phyloP scores from a whole-genome alignment of 1,140 invertebrate genomes.

The Anthonomus grandis region DNA sequence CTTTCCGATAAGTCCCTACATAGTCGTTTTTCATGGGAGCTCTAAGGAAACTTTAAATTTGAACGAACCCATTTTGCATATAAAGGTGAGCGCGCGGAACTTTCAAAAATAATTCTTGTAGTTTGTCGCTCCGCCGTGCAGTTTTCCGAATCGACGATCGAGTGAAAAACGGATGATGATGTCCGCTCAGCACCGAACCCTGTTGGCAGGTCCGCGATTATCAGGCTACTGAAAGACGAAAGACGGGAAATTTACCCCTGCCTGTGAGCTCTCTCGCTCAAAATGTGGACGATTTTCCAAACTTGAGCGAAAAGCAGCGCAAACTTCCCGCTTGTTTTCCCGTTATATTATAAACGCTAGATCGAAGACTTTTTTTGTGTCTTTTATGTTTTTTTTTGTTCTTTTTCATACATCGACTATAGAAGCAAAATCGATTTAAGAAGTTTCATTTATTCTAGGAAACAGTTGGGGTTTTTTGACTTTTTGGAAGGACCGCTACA shows the following conservation, averaged over 20 bases:
- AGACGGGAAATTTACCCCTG: conserved; percentile 20
- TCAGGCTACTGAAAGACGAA: conserved; percentile 23
- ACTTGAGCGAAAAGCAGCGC: conserved; percentile 20
- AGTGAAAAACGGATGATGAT: background rate
- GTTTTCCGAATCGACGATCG: conserved; percentile 11
- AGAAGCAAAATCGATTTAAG: background rate
- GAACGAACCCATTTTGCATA: conserved; percentile 25
- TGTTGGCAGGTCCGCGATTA: conserved; percentile 12
- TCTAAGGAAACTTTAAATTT: too few relatives aligned
- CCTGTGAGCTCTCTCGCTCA: background rate
- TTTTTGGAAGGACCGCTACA: background rate
- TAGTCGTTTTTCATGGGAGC: too few relatives aligned
- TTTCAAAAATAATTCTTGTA: conserved; percentile 3
- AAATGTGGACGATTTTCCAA: conserved; percentile 15
- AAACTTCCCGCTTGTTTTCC: conserved; percentile 10
- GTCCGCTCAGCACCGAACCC: too few relatives aligned
- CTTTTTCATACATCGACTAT: background rate
- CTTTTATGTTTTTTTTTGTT: background rate
- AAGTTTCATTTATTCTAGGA: too few relatives aligned
- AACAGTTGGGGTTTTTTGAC: background rate
- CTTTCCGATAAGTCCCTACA: too few relatives aligned
- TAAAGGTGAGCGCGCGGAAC: conserved; percentile 2
- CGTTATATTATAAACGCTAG: conserved; percentile 6
- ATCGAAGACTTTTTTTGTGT: background rate
- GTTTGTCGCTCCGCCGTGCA: background rate